A percentile compares a stretch with the other conserved stretches of the same genome.
Evolutionary conservation across 2,797 vertebrate species (phyloP).

Genomic region (Dallia pectoralis): DNA sequence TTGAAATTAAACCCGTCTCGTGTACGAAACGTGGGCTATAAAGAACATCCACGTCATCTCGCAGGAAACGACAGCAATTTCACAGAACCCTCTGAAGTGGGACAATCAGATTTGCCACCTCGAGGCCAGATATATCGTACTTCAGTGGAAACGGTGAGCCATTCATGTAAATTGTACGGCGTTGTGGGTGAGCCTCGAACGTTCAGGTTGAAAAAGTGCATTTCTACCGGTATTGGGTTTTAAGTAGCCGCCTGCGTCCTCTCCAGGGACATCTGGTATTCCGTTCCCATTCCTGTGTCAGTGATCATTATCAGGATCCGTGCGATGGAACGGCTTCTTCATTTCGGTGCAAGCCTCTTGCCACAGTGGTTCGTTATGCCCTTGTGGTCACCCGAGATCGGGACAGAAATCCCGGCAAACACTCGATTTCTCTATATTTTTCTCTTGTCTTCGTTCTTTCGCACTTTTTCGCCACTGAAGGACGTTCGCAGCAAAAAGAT

Average conservation of each 20-base stretch:
- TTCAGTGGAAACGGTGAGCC: no score
- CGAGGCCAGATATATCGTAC: no score
- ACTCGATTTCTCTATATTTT: conserved; percentile 12
- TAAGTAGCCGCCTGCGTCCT: conserved; percentile 34
- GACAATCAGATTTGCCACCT: no score
- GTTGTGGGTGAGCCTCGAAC: no score
- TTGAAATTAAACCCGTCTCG: no score
- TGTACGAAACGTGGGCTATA: no score
- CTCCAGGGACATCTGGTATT: conserved; percentile 45
- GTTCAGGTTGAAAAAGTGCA: no score
- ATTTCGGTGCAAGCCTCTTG: conserved; percentile 61
- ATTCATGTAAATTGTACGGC: no score
- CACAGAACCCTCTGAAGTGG: no score
- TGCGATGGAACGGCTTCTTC: conserved; percentile 55
- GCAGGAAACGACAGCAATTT: no score
- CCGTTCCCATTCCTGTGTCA: conserved; percentile 57
- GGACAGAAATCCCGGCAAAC: conserved; percentile 42
- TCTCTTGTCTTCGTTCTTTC: neutral
- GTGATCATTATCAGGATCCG: conserved; percentile 67
- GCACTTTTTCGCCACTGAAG: conserved; percentile 34
- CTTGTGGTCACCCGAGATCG: conserved; percentile 61
- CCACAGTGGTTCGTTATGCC: conserved; percentile 45
- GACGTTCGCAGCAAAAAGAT: conserved; percentile 36
- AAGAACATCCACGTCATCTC: no score
- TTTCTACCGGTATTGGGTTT: no score